A percentile compares a stretch with the other conserved stretches of the same genome.
Conservation (phyloP, 37 sponge, comb jelly and placozoan species). For the Chondrilla cf. caribensis region DNA sequence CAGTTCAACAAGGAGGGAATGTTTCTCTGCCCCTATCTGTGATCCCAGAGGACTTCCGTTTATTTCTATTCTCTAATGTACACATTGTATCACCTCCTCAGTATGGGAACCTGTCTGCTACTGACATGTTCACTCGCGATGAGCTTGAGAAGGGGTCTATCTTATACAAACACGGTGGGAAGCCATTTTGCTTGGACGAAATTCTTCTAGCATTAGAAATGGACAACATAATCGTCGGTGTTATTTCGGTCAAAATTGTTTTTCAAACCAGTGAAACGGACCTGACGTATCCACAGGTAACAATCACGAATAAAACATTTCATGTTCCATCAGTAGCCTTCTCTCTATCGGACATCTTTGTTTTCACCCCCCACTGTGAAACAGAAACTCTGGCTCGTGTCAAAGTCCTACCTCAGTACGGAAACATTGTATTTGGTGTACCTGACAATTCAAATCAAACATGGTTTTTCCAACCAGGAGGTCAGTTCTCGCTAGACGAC, state of each 20-base stretch:
- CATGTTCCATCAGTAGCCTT: neutral
- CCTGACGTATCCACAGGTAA: neutral
- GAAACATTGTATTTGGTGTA: neutral
- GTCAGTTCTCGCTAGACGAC: neutral
- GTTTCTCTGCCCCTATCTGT: too few relatives aligned
- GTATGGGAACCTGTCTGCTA: neutral
- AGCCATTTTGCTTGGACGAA: neutral
- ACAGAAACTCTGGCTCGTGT: neutral
- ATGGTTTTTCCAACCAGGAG: neutral
- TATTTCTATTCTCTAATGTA: neutral
- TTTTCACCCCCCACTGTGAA: neutral
- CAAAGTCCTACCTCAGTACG: neutral
- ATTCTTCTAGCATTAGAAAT: neutral
- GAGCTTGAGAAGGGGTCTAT: neutral
- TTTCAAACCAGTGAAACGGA: too few relatives aligned
- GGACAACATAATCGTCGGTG: neutral
- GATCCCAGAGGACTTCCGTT: too few relatives aligned
- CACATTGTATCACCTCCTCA: neutral
- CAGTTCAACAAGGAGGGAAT: too few relatives aligned
- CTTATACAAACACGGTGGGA: neutral
- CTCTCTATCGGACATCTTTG: neutral
- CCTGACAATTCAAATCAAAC: neutral
- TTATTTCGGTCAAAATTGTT: neutral
- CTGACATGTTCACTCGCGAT: neutral
- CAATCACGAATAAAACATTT: neutral